A percentile compares a stretch with the other conserved stretches of the same genome.
Evolutionary conservation across 2,888 invertebrate species (phyloP).

Genomic region (Heteromurus nitidus): DNA sequence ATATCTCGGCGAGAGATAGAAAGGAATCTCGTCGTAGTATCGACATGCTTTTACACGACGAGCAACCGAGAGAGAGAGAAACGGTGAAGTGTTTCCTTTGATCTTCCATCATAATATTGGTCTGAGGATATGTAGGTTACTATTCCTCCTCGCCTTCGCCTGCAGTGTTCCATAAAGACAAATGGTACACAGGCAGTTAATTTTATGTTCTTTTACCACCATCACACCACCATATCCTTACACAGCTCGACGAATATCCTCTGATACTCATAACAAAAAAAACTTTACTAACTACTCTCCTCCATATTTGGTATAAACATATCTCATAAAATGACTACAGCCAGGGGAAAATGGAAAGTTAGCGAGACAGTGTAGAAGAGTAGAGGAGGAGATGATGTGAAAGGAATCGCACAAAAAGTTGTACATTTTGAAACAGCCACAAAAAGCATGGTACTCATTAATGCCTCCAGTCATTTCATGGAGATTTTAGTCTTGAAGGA

Average conservation of each 20-base stretch:
- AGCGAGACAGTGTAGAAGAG: background rate
- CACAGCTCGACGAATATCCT: background rate
- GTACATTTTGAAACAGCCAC: background rate
- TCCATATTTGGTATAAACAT: too few relatives aligned
- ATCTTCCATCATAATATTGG: slow-evolving; percentile 51
- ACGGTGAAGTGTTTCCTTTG: slow-evolving; percentile 39
- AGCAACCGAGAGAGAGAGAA: slow-evolving; percentile 7
- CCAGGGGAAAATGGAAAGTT: too few relatives aligned
- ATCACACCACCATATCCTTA: background rate
- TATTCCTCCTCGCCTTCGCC: background rate
- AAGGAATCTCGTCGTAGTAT: too few relatives aligned
- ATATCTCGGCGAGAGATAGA: too few relatives aligned
- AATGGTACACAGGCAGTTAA: slow-evolving; percentile 31
- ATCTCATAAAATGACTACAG: too few relatives aligned
- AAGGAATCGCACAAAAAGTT: background rate
- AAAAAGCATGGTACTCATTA: background rate
- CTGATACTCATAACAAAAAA: background rate
- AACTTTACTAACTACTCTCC: background rate
- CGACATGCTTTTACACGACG: background rate
- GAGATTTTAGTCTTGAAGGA: slow-evolving; percentile 40
- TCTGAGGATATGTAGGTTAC: slow-evolving; percentile 7
- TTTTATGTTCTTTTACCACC: slow-evolving; percentile 27
- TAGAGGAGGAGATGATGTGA: background rate
- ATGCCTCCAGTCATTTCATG: slow-evolving; percentile 14
- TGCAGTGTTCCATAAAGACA: background rate